Percentiles rank a stretch among this genome's conserved stretches.
Conservation (phyloP, 2,113 vertebrate species). For the Dipodomys stephensi region DNA sequence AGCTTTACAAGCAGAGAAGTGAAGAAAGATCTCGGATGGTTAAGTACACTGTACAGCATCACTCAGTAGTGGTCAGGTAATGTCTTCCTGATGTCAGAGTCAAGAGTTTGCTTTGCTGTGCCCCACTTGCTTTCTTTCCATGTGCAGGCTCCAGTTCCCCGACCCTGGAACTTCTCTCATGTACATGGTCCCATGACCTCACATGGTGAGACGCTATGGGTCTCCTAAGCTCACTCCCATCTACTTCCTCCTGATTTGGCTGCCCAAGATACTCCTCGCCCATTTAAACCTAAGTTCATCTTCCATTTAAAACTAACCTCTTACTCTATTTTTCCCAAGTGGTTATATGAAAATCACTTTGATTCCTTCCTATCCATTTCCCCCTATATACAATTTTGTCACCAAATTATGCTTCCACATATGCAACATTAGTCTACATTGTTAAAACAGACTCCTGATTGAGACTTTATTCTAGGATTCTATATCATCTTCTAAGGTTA, state of each 20-base stretch:
- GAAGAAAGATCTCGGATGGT: neutral
- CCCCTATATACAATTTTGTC: neutral
- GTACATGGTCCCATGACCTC: no score
- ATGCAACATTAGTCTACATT: neutral
- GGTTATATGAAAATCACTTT: neutral
- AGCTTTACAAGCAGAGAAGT: neutral
- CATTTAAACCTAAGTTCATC: neutral
- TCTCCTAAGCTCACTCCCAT: neutral
- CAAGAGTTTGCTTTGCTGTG: neutral
- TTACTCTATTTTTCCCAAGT: neutral
- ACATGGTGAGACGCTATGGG: neutral
- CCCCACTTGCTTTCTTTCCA: neutral
- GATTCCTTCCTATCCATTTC: neutral
- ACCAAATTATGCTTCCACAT: neutral
- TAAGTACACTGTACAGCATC: neutral
- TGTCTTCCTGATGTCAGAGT: neutral
- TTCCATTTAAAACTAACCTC: neutral
- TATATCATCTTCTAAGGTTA: neutral
- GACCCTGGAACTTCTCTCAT: neutral
- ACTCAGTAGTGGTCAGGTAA: no score
- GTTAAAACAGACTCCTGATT: neutral
- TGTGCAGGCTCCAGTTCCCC: neutral
- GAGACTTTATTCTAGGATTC: neutral
- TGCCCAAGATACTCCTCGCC: neutral
- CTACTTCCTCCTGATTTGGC: neutral